A percentile compares a stretch with the other conserved stretches of the same genome.
Evolutionary conservation across 2,888 invertebrate species (phyloP).

Genomic region (Charanyca ferruginea): DNA sequence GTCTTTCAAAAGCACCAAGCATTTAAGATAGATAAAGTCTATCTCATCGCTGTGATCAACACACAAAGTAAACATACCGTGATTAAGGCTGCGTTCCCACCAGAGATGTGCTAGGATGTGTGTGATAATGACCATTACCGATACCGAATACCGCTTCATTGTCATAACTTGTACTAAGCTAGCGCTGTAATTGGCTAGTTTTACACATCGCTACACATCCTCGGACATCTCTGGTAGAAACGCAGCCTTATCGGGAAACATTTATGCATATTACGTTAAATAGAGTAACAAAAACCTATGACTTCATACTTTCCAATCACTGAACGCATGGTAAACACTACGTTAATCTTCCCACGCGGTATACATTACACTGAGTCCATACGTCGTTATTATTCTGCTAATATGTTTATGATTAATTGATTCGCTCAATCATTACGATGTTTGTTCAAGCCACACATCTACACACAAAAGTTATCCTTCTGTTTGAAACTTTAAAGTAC

Average conservation of each 20-base stretch:
- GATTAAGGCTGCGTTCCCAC: too few species aligned
- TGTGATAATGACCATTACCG: too few species aligned
- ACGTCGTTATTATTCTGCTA: constrained; percentile 66
- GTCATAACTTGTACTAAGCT: too few species aligned
- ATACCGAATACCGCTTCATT: too few species aligned
- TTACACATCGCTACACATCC: too few species aligned
- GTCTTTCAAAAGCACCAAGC: too few species aligned
- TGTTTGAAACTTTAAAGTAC: not conserved
- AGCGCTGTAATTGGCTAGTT: too few species aligned
- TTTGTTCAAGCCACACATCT: constrained; percentile 38
- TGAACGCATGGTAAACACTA: constrained; percentile 50
- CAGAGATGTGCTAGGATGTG: too few species aligned
- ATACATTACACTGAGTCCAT: constrained; percentile 64
- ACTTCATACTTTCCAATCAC: constrained; percentile 27
- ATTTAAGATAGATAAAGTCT: too few species aligned
- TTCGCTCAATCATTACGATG: constrained; percentile 60
- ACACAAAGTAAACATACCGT: not conserved
- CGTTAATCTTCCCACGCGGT: constrained; percentile 66
- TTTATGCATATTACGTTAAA: not conserved
- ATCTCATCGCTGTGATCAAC: too few species aligned
- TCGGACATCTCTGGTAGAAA: too few species aligned
- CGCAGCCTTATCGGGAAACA: too few species aligned
- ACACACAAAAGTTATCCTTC: constrained; percentile 23
- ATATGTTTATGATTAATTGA: constrained; percentile 72
- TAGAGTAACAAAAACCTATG: constrained; percentile 14